Conservation (phyloP, 1,140 invertebrate genomes). For the Harpegnathos saltator region DNA sequence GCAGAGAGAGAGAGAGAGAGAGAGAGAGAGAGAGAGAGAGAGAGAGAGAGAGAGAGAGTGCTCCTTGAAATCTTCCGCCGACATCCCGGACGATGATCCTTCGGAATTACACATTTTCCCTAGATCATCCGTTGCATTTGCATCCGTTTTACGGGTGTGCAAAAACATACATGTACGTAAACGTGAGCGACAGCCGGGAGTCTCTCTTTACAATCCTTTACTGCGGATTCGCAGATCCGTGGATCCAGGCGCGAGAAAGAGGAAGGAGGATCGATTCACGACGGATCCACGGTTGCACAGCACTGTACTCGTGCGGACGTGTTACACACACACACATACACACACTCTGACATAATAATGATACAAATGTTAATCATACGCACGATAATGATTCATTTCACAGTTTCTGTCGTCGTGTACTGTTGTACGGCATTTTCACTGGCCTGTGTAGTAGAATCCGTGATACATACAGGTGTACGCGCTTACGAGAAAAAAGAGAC, state of each 20-base stretch:
- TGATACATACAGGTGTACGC: constrained; percentile 32
- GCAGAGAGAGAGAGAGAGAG: too few relatives aligned
- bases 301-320: neutral
- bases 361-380: constrained; percentile 49
- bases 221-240: constrained; percentile 21
- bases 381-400: constrained; percentile 78
- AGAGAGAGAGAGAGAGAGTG: neutral
- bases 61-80: neutral
- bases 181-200: neutral
- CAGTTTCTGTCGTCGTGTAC: constrained; percentile 79
- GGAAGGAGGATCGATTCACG: too few relatives aligned
- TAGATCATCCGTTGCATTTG: neutral
- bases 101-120: constrained; percentile 2
- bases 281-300: constrained; percentile 9
- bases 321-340: too few relatives aligned
- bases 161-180: neutral
- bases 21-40: too few relatives aligned
- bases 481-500: constrained; percentile 11
- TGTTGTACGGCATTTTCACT: constrained; percentile 74
- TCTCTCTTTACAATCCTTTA: constrained; percentile 7
- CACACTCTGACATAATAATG: too few relatives aligned
- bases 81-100: neutral
- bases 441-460: constrained; percentile 80
- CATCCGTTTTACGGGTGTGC: neutral
- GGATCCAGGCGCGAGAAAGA: neutral